Base-by-base conservation (phyloP, 2,797 vertebrate genomes). In the Margarornis squamiger region DNA sequence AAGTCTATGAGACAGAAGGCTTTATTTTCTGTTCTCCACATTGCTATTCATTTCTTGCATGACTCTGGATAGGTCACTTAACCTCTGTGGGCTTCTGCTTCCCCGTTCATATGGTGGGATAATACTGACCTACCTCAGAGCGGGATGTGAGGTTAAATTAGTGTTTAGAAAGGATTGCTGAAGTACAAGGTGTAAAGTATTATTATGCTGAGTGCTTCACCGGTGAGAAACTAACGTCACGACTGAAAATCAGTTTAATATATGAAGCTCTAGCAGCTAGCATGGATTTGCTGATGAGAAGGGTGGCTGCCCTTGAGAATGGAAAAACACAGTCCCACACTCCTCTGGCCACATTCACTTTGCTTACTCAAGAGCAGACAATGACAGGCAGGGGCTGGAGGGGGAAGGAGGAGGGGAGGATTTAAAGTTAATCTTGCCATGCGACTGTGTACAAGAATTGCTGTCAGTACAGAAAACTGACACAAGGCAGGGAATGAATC, bases 351-450 rank as follows among this genome's bases (percentile, higher is more conserved):
- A 93, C 58, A 92, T 96, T 97, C 94, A 90, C 94, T 97, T 97
- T 97, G 97, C 97, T 98, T 97, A 94, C 96, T 97, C 97, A 97
- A 96, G 96, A 97, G 96, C 96, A 97, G 92, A 97, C 98, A 97
- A 96, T 97, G 97, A 97, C 96, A 97, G 90, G 91, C 96, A 95
- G 94, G 77, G 93, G 82, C 91, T 97, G 87, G 46, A 93, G 86
- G 63, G 88, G 81, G 95, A 94, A 92, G 96, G 88, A 97, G 96
- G 96, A 97, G 95, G 95, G 95, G 94, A 95, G 81, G 95, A 97
- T 95, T 97, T 96, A 91, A 97, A 97, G 96, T 97, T 97, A 96
- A 96, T 96, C 95, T 97, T 93, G 94, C 93, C 91, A 77, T 92
- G 67, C 41, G 23, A 94, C 96, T 96, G 87, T 95, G 88, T 96